Percentiles rank a stretch among this genome's conserved stretches.
Evolutionary conservation across 2,888 invertebrate genomes (phyloP).

Genomic region (Embidobia sp.): DNA sequence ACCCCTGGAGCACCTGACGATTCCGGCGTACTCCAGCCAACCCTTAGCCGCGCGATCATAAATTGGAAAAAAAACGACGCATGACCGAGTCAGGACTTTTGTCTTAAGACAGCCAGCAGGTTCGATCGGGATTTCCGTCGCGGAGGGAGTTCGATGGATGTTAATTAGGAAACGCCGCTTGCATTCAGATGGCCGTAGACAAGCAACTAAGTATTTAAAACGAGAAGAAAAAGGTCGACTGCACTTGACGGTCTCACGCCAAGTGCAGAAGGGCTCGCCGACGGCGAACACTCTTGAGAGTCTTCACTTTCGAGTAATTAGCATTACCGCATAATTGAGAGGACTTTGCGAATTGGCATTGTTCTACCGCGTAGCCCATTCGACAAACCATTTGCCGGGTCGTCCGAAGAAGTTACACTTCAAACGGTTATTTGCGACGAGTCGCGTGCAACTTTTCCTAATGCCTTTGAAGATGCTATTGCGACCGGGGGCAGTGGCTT

Average conservation of each 20-base stretch:
- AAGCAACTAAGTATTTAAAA: slow-evolving; percentile 43
- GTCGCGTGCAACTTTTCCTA: slow-evolving; percentile 34
- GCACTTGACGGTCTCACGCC: slow-evolving; percentile 9
- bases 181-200: too few relatives aligned
- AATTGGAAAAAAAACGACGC: too few relatives aligned
- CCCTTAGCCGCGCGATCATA: too few relatives aligned
- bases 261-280: slow-evolving; percentile 5
- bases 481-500: too few relatives aligned
- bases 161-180: too few relatives aligned
- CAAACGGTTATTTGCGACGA: slow-evolving; percentile 30
- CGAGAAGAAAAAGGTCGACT: slow-evolving; percentile 31
- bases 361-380: slow-evolving; percentile 71
- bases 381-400: slow-evolving; percentile 56
- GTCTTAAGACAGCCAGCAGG: too few relatives aligned
- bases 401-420: slow-evolving; percentile 34
- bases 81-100: too few relatives aligned
- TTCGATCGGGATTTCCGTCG: too few relatives aligned
- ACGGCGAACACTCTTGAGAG: slow-evolving; percentile 54
- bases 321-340: slow-evolving; percentile 78
- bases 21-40: too few relatives aligned
- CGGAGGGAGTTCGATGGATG: too few relatives aligned
- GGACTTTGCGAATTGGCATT: slow-evolving; percentile 75
- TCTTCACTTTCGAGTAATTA: slow-evolving; percentile 76
- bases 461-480: too few relatives aligned
- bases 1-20: too few relatives aligned